Evolutionary conservation across 2,888 invertebrate species (phyloP).

Genomic region (Drosophila mulleri): DNA sequence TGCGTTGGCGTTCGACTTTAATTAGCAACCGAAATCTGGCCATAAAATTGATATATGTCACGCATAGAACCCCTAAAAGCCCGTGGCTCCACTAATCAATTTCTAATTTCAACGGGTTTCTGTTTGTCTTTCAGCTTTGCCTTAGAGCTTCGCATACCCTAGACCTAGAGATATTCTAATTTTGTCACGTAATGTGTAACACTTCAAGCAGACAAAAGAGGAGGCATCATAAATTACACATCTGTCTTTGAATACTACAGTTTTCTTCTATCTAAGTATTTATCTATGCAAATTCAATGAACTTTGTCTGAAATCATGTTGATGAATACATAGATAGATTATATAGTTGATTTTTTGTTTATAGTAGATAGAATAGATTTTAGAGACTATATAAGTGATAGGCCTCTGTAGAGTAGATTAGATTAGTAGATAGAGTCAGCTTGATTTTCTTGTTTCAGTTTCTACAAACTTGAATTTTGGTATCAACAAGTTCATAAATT

Average conservation of each 20-base stretch:
- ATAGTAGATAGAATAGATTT: too few relatives aligned
- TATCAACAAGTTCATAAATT: too few relatives aligned
- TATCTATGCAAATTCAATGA: not conserved
- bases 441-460: not conserved
- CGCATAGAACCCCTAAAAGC: conserved; percentile 39
- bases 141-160: conserved; percentile 5
- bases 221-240: conserved; percentile 2
- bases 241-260: not conserved
- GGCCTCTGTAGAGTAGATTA: too few relatives aligned
- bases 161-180: not conserved
- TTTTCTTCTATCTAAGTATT: not conserved
- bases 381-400: too few relatives aligned
- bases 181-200: conserved; percentile 15
- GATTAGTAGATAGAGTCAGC: too few relatives aligned
- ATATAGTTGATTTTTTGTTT: not conserved
- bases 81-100: conserved; percentile 39
- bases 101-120: conserved; percentile 49
- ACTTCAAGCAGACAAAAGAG: not conserved
- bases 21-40: conserved; percentile 55
- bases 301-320: not conserved
- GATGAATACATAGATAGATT: not conserved
- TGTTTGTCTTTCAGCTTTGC: not conserved
- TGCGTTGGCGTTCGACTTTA: conserved; percentile 63
- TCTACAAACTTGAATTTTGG: not conserved
- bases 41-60: conserved; percentile 72